Percentiles rank a stretch among this genome's conserved stretches.
Evolutionary conservation across 2,113 vertebrate species (phyloP).

Genomic region (Girardinichthys multiradiatus): DNA sequence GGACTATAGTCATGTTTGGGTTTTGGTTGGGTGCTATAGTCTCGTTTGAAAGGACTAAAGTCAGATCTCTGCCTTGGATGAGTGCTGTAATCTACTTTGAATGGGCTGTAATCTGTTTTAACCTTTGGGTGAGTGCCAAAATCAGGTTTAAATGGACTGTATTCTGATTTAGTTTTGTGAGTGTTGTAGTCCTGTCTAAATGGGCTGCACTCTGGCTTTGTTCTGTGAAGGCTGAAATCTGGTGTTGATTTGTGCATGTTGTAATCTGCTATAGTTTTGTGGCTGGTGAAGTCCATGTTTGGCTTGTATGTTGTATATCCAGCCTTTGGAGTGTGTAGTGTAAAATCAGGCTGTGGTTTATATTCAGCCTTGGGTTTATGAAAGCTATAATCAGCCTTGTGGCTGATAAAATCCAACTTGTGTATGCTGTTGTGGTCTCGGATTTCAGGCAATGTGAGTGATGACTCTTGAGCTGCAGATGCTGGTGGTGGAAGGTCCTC

Average conservation of each 20-base stretch:
- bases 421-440: constrained; percentile 92
- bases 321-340: constrained; percentile 76
- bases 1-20: constrained; percentile 79
- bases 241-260: constrained; percentile 74
- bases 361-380: constrained; percentile 78
- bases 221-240: constrained; percentile 77
- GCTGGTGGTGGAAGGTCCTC: constrained; percentile 89
- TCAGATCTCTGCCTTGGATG: constrained; percentile 76
- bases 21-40: constrained; percentile 77
- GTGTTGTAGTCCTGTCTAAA: constrained; percentile 72
- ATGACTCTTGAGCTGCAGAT: constrained; percentile 84
- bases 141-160: constrained; percentile 76
- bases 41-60: constrained; percentile 77
- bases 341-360: constrained; percentile 76
- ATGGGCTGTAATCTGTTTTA: constrained; percentile 77
- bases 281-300: constrained; percentile 76
- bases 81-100: constrained; percentile 78
- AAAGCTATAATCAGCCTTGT: constrained; percentile 79
- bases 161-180: constrained; percentile 75
- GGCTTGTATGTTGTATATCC: constrained; percentile 79
- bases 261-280: constrained; percentile 75
- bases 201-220: constrained; percentile 75
- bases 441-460: constrained; percentile 87
- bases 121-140: constrained; percentile 76
- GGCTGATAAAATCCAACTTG: constrained; percentile 84